Base-by-base conservation (phyloP, 64 coral and sea anemone species). In the Dendronephthya gigantea region DNA sequence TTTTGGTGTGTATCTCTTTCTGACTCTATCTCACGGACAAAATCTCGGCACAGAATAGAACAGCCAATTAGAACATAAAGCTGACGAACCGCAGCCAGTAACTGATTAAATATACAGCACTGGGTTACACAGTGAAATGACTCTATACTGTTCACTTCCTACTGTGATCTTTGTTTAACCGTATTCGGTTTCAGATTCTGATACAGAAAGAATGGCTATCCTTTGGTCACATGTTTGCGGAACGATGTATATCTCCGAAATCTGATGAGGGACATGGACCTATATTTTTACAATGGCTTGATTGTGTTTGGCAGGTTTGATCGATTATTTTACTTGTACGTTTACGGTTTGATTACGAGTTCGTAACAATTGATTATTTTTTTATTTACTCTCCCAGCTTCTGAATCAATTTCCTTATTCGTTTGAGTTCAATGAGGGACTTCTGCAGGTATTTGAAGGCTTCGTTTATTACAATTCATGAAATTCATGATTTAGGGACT, bases 131-230 rank as follows among this genome's bases (percentile, higher is more conserved):
- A n/a, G n/a, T n/a, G n/a, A n/a, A n/a, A n/a, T n/a, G n/a, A n/a
- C n/a, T n/a, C n/a, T n/a, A n/a, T n/a, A n/a, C n/a, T n/a, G n/a
- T n/a, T n/a, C n/a, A n/a, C n/a, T n/a, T n/a, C n/a, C n/a, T n/a
- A n/a, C n/a, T n/a, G n/a, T n/a, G n/a, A n/a, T n/a, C n/a, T n/a
- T n/a, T n/a, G n/a, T n/a, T n/a, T n/a, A n/a, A n/a, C n/a, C n/a
- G n/a, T n/a, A n/a, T n/a, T n/a, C n/a, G n/a, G 16, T 59, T 48
- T 14, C 43, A 98, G 95, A 84, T 93, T 22, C 62, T 98, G 69
- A 93, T 98, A 31, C 95, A 98, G 50, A 98, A 93, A 74, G 95
- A 98, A 47, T 98, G 95, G 95, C 59, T 98, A 38, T 91, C 95
- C 15, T 98, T 98, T 59, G 68, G 89, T 52, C 95, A 98, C 49